Base-by-base conservation (phyloP, 1,140 invertebrate genomes). In the Drosophila auraria region DNA sequence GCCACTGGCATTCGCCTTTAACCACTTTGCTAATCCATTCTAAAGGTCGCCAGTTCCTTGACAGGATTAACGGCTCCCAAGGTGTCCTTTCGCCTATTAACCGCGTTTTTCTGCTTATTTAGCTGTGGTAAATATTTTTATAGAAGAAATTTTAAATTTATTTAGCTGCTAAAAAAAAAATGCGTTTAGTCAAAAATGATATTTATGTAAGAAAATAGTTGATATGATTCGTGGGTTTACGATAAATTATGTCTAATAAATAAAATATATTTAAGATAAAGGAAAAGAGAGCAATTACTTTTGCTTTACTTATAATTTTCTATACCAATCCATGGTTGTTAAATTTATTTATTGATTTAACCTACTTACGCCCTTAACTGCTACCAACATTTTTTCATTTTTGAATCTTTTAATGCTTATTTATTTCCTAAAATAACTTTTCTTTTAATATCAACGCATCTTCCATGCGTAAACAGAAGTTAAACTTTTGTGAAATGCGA, bases 11-110 rank as follows among this genome's bases (percentile, higher is more conserved):
- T 33, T 61, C 54, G 60, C 47, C 56, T 60, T 57, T 50, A 56
- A 51, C 72, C 62, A 58, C 61, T 75, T 58, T 78, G 57, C 50
- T 27, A 44, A 36, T 70, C 66, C 45, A 57, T 49, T 60, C 27
- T 36, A 60, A 56, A 73, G 54, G 61, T 54, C 44, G 77, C 53
- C 20, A 59, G 44, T 54, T 42, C 33, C 77, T 72, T 60, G 38
- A 65, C 59, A 71, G 74, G 63, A 78, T 74, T 62, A 72, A 69
- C 72, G 73, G 50, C 53, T 64, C 20, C 20, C 25, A 20, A 23
- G 54, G 62, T 40, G 68, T 60, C 12, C 47, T 74, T 36, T 33
- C 30, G 36, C 27, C 17, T 36, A 30, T 58, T 33, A 47, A 38
- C 23, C 12, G 12, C 23, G 17, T 11, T 36, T 56, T 56, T 56